Base-by-base conservation (phyloP, 2,113 vertebrate species). In the Epinephelus fuscoguttatus region DNA sequence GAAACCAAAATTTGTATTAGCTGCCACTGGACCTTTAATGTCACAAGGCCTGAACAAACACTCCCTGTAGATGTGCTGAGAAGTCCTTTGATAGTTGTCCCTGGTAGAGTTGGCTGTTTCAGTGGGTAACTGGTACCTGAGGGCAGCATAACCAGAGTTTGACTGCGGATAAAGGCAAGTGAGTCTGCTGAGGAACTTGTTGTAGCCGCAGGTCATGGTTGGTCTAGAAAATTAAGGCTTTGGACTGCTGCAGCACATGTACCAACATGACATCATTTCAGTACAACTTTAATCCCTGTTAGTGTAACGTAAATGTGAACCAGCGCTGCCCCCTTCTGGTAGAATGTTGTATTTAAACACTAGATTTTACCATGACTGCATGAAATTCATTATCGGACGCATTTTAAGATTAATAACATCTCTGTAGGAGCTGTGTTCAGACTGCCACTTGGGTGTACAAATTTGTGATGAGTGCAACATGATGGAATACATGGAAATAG, bases 281-380 rank as follows among this genome's bases (percentile, higher is more conserved):
- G n/a, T 40, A 0, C 55, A 75, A 12, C 23, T 33, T 37, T 9
- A 17, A 33, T 19, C 21, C 15, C 6, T 3, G 15, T 50, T 6
- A 2, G 25, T n/a, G 11, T 47, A 64, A 57, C 2, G 8, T 12
- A 8, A 49, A 68, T 30, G 30, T 27, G 1, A 30, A 33, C 2
- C 82, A 78, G 23, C 76, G 64, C 81, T 68, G 89, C 91, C 91
- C 81, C 86, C 92, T 90, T 5, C 61, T 93, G 93, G 90, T 30
- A 0, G 3, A 56, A 49, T 2, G 0, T 1, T 0, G 8, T 17
- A 13, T 10, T 37, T 7, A 6, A 59, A 23, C 17, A 19, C 42
- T 56, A n/a, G 1, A 23, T 18, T 40, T 1, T 1, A 27, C 5
- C 6, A 3, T 19, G 25, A 23, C n/a, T 56, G 63, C 49, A 56